phyloP scores from a whole-genome alignment of 2,113 vertebrate species.

The Callipepla squamata region DNA sequence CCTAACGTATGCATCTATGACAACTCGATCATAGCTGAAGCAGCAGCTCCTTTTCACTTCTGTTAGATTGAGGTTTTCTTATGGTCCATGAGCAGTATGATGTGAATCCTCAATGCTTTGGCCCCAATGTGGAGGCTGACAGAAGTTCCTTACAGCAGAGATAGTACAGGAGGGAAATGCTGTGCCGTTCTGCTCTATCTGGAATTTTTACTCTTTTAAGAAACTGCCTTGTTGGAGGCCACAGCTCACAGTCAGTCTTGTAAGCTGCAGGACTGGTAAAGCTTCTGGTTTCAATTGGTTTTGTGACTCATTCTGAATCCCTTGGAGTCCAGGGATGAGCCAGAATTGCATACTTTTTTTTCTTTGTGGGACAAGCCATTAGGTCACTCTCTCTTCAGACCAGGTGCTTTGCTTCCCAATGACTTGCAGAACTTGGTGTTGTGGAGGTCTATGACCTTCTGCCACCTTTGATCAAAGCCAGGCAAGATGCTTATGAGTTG shows the following conservation, averaged over 20 bases:
- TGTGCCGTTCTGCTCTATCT: not conserved
- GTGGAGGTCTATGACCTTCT: constrained; percentile 30
- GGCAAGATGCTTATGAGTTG: not conserved
- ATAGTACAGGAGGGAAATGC: not conserved
- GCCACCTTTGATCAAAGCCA: constrained; percentile 17
- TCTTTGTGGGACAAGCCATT: not conserved
- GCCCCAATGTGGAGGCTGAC: accelerated
- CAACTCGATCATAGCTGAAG: not conserved
- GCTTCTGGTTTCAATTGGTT: not conserved
- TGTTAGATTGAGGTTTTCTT: not conserved
- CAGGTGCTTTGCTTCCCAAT: not conserved
- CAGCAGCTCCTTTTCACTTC: not conserved
- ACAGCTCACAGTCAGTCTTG: accelerated
- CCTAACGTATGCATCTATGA: accelerated
- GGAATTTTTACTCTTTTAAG: not conserved
- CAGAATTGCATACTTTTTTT: not conserved
- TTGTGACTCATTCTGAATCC: not conserved
- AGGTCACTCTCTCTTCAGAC: not conserved
- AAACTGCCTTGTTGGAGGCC: not conserved
- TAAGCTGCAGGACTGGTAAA: not conserved
- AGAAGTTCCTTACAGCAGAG: not conserved
- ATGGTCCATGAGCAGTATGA: accelerated
- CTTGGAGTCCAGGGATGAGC: not conserved
- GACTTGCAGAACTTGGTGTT: not conserved
- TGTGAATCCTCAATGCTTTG: not conserved